Percentiles rank a stretch among this genome's conserved stretches.
These are phyloP conservation scores for Leptinotarsa undecemlineata DNA, from an alignment of 1,140 invertebrate species.

Conservation along the genomic window DNA sequence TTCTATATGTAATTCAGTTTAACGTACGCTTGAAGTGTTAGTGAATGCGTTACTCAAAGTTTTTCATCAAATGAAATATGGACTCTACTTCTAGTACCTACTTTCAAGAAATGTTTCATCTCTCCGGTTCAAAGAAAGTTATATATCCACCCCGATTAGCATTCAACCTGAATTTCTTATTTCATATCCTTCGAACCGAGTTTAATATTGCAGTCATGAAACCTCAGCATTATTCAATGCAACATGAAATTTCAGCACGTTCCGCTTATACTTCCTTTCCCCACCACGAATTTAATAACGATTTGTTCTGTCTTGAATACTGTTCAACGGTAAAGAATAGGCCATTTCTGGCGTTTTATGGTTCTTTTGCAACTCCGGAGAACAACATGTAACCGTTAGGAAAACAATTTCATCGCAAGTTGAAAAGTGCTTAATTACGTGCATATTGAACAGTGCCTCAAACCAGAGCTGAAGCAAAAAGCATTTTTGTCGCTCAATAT, in stretches of 20 bases:
- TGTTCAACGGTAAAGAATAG: neutral
- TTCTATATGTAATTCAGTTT: too few species aligned
- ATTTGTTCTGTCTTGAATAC: neutral
- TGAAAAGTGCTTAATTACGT: too few species aligned
- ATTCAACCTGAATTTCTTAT: neutral
- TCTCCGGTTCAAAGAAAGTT: neutral
- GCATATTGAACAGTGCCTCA: too few species aligned
- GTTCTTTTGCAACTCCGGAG: neutral
- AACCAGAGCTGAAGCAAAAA: too few species aligned
- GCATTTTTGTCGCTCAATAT: too few species aligned
- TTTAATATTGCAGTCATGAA: neutral
- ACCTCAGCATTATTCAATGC: conserved; percentile 7
- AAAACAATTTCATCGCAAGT: too few species aligned
- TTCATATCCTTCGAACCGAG: neutral
- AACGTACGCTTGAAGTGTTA: too few species aligned
- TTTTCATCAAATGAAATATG: too few species aligned
- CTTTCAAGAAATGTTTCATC: too few species aligned
- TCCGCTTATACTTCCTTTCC: conserved; percentile 1
- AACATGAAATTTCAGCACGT: conserved; percentile 6
- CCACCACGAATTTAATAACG: neutral
- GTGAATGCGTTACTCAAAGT: too few species aligned
- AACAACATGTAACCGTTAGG: too few species aligned
- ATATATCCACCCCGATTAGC: neutral
- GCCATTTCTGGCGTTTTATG: neutral
- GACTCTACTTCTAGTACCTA: too few species aligned